Percentiles rank a stretch among this genome's conserved stretches.
These are phyloP conservation scores for Drosophila rubida DNA, from an alignment of 2,888 invertebrate species.

Conservation along the genomic window DNA sequence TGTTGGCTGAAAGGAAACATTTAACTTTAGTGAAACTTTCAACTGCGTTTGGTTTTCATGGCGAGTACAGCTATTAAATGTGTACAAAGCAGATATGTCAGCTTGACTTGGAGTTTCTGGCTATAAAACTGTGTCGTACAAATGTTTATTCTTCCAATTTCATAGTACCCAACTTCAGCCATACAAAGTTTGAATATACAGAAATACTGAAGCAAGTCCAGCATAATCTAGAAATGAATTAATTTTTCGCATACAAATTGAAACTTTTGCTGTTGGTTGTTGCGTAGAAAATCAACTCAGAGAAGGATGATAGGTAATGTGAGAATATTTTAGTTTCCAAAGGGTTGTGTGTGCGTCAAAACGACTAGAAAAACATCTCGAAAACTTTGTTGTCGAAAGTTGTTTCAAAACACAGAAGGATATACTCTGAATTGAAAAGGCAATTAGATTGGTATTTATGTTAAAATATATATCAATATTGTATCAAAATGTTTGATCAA, in stretches of 20 bases:
- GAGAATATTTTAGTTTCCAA: neutral
- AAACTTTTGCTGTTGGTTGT: neutral
- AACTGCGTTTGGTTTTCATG: slow-evolving; percentile 28
- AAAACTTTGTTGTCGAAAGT: too few species aligned
- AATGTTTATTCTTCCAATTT: slow-evolving; percentile 2
- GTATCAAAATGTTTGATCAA: too few species aligned
- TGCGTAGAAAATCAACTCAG: neutral
- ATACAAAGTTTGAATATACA: slow-evolving; percentile 13
- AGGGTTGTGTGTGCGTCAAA: neutral
- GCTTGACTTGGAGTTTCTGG: slow-evolving; percentile 11
- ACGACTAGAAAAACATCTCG: too few species aligned
- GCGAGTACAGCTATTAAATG: slow-evolving; percentile 20
- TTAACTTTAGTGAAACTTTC: slow-evolving; percentile 38
- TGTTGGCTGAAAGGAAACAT: slow-evolving; percentile 39
- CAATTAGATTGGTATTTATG: too few species aligned
- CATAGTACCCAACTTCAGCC: neutral
- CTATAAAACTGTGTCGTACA: slow-evolving; percentile 3
- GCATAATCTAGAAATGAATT: neutral
- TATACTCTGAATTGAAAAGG: too few species aligned
- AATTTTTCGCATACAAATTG: neutral
- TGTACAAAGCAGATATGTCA: slow-evolving; percentile 28
- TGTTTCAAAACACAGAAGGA: too few species aligned
- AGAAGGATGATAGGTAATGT: neutral
- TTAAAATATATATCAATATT: too few species aligned
- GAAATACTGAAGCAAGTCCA: neutral